Evolutionary conservation across 1,140 invertebrate genomes (phyloP), one percentile per base, ranked within the genome.

Genomic region (Drosophila pectinifera): DNA sequence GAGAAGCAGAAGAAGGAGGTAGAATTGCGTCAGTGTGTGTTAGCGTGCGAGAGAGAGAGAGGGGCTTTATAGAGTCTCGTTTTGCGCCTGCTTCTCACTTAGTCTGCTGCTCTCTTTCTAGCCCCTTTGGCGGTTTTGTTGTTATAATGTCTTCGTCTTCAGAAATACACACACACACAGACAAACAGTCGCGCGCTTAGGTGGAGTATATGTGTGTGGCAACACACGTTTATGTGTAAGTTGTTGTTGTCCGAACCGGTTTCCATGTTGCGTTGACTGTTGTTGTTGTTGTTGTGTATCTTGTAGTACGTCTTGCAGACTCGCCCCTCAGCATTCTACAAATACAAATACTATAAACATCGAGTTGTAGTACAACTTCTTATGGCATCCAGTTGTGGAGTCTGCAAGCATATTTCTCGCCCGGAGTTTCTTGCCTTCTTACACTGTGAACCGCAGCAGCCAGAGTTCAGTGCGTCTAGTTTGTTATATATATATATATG

Each of bases 311-410:
- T 48, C 61, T 41, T 56, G 45, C 56, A 51, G 72, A 76, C 65
- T 70, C 57, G 53, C 79, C 68, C 41, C 73, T 49, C 72, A 53
- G 57, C 82, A 86, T 81, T 85, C 78, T 86, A 86, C 82, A 83
- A 86, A 88, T 86, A 86, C 82, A 88, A 86, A 88, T 86, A 86
- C 83, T 86, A 86, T 77, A 75, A 77, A 77, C 74, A 82, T 76
- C 43, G 62, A 83, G 82, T 79, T 88, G 82, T 86, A 88, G 48
- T 86, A 86, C 82, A 86, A 86, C 83, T 88, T 86, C 83, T 82
- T 80, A 69, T 79, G 62, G 72, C 73, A 75, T 83, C 63, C 67
- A 56, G 73, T 53, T 77, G 42, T 54, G 65, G 82, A 85, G 74
- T 65, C 67, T 73, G 55, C 41, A 28, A 54, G 56, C 41, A 67